Base-by-base conservation (phyloP, 2,888 invertebrate species). In the Melangyna quadrimaculata region DNA sequence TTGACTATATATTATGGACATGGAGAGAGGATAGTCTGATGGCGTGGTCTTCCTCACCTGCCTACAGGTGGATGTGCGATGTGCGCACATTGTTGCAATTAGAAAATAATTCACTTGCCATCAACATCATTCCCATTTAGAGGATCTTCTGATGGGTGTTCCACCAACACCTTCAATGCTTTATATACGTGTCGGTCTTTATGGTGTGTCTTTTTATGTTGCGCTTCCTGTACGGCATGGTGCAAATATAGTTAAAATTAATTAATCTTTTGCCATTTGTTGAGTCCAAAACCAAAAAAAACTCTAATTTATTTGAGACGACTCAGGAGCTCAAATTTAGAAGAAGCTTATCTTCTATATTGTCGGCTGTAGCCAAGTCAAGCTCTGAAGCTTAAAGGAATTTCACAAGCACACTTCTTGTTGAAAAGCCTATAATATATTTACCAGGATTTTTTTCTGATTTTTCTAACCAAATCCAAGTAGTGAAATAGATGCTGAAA, bases 221-320 rank as follows among this genome's bases (percentile, higher is more conserved):
- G 67, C 40, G 67, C 40, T 61, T 70, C 57, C 59, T 67, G 69
- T 55, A 65, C 67, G 22, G 57, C 65, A 59, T 67, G 71, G 71
- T 77, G 72, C 67, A 80, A 86, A 86, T 77, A 80, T 77, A 80
- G 75, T 77, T 80, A 71, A 63, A 80, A 69, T 72, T 86, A 86
- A 86, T 86, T 86, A 80, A 86, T 86, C 80, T 80, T 61, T 59
- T 67, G 72, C 80, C 69, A 77, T 73, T 86, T 61, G 75, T 72
- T 86, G 79, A 79, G 59, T 55, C 75, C 51, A 57, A 71, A 37
- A 27, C 27, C n/a, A 19, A 6, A 35, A 37, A 40, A n/a, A 40
- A 61, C 5, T 24, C 61, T n/a, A 10, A 61, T 61, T 24, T 24
- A 27, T 14, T 24, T n/a, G 2, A 14, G 24, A 37, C 59, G 37